These are phyloP conservation scores for Cryptoleucopteryx plumbea DNA, from an alignment of 2,113 vertebrate species.

Conservation along the genomic window DNA sequence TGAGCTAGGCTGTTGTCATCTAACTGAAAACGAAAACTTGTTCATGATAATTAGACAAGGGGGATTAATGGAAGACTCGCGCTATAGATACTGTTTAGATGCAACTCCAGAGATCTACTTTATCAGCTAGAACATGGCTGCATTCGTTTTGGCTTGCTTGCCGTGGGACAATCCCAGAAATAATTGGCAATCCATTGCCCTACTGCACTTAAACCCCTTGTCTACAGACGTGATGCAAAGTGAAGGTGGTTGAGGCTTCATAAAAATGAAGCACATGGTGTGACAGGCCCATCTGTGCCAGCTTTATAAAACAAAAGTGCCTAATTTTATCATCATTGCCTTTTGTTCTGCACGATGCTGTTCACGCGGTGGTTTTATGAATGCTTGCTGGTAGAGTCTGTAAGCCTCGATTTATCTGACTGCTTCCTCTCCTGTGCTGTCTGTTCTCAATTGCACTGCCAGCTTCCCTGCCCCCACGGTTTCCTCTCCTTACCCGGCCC, in stretches of 20 bases:
- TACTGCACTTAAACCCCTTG: background rate
- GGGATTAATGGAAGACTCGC: slow-evolving; percentile 1
- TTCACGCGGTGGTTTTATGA: background rate
- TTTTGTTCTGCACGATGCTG: slow-evolving; percentile 47
- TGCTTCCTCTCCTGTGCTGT: background rate
- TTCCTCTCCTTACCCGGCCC: background rate
- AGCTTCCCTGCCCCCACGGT: background rate
- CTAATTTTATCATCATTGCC: slow-evolving; percentile 40
- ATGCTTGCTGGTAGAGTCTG: slow-evolving; percentile 4
- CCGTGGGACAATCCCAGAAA: slow-evolving; percentile 11
- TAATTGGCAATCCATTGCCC: slow-evolving; percentile 16
- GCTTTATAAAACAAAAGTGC: slow-evolving; percentile 57
- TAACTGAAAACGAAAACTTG: slow-evolving; percentile 29
- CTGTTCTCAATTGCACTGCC: background rate
- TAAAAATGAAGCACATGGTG: slow-evolving; percentile 35
- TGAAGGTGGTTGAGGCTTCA: slow-evolving; percentile 46
- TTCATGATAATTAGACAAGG: slow-evolving; percentile 28
- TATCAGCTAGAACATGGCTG: background rate
- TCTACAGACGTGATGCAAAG: slow-evolving; percentile 45
- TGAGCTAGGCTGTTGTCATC: background rate
- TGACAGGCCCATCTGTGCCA: slow-evolving; percentile 65
- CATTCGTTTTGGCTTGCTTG: background rate
- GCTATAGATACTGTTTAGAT: background rate
- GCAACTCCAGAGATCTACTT: background rate
- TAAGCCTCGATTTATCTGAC: background rate